These are phyloP conservation scores for Musca domestica DNA, from an alignment of 1,140 invertebrate genomes.

Conservation along the genomic window DNA sequence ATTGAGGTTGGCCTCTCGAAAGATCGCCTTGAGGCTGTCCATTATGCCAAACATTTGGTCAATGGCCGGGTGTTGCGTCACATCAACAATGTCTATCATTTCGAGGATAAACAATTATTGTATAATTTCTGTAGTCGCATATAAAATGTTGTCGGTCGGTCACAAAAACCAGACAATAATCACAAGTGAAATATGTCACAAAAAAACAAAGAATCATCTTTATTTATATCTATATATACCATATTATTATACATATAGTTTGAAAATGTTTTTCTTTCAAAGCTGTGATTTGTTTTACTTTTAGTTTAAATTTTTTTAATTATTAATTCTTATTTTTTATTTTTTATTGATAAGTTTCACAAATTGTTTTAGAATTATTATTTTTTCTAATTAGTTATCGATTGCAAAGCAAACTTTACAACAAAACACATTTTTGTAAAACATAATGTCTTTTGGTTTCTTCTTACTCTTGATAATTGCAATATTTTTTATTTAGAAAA, in stretches of 20 bases:
- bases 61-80: constrained; percentile 81
- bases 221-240: not conserved
- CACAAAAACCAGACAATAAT: not conserved
- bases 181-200: no score
- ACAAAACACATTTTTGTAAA: no score
- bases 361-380: no score
- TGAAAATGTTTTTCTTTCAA: constrained; percentile 1
- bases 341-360: no score
- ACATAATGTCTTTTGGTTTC: no score
- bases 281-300: constrained; percentile 18
- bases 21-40: constrained; percentile 73
- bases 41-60: constrained; percentile 79
- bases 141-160: not conserved
- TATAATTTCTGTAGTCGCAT: constrained; percentile 63
- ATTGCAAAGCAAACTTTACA: no score
- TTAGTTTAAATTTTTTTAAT: no score
- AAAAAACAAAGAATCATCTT: not conserved
- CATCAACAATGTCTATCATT: constrained; percentile 77
- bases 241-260: not conserved
- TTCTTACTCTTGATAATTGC: no score
- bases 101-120: constrained; percentile 69
- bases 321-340: no score
- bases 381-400: no score
- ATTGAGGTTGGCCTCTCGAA: constrained; percentile 72
- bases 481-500: not conserved